phyloP scores from a whole-genome alignment of 2,113 vertebrate genomes.

The Ammodytes dubius region DNA sequence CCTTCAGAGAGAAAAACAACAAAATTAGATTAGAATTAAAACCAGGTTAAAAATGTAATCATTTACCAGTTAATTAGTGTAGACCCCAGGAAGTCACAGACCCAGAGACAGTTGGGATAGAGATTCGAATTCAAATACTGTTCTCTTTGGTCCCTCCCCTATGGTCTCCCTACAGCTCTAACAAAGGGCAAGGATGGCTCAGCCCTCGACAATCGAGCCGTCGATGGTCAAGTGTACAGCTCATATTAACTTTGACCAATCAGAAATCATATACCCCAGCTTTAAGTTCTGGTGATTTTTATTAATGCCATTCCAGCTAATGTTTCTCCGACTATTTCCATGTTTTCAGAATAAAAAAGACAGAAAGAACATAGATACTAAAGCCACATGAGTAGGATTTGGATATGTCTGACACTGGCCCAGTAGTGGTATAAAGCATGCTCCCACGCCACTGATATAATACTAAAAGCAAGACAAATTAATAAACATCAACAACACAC shows the following conservation, averaged over 20 bases:
- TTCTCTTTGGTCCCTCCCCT: too few species aligned
- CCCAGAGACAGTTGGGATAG: too few species aligned
- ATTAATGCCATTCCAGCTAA: neutral
- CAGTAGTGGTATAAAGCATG: neutral
- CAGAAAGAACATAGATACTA: neutral
- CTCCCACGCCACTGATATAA: neutral
- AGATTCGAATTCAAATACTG: too few species aligned
- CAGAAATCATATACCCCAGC: too few species aligned
- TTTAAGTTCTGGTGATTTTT: neutral
- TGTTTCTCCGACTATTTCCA: neutral
- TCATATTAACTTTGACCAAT: too few species aligned
- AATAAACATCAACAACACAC: too few species aligned
- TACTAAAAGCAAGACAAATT: neutral
- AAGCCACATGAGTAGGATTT: neutral
- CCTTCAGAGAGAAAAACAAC: constrained; percentile 47
- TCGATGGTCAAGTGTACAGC: too few species aligned
- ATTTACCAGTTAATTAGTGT: neutral
- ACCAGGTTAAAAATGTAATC: neutral
- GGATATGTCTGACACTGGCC: neutral
- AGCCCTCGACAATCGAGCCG: too few species aligned
- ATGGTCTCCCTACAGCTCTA: too few species aligned
- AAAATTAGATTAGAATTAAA: neutral
- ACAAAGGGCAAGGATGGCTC: too few species aligned
- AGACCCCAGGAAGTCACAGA: neutral
- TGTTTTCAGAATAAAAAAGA: neutral